Evolutionary conservation across 1,140 invertebrate genomes (phyloP).

Genomic region (Alviniconcha marisindica): DNA sequence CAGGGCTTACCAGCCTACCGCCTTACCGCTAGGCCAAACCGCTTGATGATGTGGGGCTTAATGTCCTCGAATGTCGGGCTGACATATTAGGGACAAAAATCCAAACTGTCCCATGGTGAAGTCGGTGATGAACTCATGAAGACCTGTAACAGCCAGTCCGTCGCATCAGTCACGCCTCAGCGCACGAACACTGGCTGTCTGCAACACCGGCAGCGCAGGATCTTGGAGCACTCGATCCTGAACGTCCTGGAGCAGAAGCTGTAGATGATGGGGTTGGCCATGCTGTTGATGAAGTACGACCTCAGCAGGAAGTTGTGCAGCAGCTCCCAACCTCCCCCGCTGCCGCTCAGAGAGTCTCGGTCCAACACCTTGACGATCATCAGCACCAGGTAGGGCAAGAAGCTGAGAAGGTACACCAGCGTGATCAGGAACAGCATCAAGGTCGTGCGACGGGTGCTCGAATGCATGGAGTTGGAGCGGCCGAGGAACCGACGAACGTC

Average conservation of each 20-base stretch:
- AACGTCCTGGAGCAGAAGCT: conserved; percentile 57
- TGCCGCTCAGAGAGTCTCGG: conserved; percentile 42
- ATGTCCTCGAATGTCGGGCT: too few relatives aligned
- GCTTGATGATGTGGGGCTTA: too few relatives aligned
- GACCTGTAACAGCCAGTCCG: too few relatives aligned
- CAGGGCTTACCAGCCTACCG: too few relatives aligned
- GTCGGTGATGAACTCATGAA: too few relatives aligned
- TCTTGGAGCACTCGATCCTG: conserved; percentile 50
- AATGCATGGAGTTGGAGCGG: conserved; percentile 28
- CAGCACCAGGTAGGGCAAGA: conserved; percentile 55
- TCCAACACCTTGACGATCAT: conserved; percentile 50
- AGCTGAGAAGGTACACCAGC: conserved; percentile 55
- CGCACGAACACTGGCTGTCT: too few relatives aligned
- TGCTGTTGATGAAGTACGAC: conserved; percentile 62
- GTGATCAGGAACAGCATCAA: conserved; percentile 58
- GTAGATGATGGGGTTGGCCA: conserved; percentile 62
- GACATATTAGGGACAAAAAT: too few relatives aligned
- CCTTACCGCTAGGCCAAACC: too few relatives aligned
- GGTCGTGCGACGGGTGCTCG: conserved; percentile 41
- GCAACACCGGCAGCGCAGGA: conserved; percentile 40
- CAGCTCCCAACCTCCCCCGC: conserved; percentile 28
- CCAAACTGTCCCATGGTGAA: too few relatives aligned
- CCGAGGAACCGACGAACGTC: conserved; percentile 22
- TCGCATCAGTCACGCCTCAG: too few relatives aligned
- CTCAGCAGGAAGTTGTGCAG: conserved; percentile 50